Evolutionary conservation across 2,888 invertebrate genomes (phyloP), one percentile per base, ranked within the genome.

Genomic region (Drosophila leonis): DNA sequence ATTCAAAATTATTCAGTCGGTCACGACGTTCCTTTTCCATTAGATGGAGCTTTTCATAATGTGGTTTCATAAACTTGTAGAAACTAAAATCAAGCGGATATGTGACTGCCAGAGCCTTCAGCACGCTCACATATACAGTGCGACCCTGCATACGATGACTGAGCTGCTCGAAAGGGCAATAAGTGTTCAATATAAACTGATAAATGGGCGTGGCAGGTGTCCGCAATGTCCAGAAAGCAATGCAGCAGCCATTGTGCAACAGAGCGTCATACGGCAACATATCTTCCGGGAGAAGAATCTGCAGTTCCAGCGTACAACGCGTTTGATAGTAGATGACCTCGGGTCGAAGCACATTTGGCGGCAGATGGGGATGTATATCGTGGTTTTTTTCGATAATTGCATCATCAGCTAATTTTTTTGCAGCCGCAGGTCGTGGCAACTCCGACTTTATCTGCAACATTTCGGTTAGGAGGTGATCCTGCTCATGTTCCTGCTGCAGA

Each of bases 241-340:
- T 68, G 49, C 72, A 65, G 10, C 46, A 9, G 2, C 27, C 27
- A 46, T 80, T 68, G 9, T 39, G 41, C 13, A 81, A 29, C 1
- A 33, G 0, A 5, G 48, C 71, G 1, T 48, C 35, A 35, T 84
- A 87, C 4, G 18, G 1, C 18, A 78, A 10, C 0, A 46, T 7
- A 8, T 78, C 76, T 1, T 82, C 68, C 4, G 74, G 79, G 31
- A 83, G 35, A 3, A 46, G 15, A 0, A 87, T 60, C n/a, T 82
- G 84, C 13, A 83, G 42, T 10, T 83, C 85, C 20, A 82, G 15
- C 0, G 65, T 87, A 7, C 33, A 42, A 7, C 1, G 9, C 2
- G 88, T 84, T 48, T 84, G 85, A 42, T 83, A 84, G 13, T 83
- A 83, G 5, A 42, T 68, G 0, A 83, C 79, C 7, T 72, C 65